Percentiles rank a stretch among this genome's conserved stretches.
phyloP scores from a whole-genome alignment of 2,113 vertebrate genomes.

The Axis porcinus region DNA sequence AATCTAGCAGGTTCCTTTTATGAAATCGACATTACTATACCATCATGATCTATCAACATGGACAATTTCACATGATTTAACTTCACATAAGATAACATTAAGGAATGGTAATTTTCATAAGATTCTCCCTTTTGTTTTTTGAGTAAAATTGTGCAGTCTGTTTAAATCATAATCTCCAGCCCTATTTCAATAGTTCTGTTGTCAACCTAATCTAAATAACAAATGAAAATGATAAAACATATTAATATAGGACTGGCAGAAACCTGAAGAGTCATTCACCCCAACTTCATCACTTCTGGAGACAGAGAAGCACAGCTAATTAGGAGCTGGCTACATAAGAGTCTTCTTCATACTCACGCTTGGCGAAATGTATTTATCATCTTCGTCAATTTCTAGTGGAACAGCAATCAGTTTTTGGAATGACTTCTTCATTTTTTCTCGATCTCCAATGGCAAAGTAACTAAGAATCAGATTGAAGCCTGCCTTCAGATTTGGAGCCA shows the following conservation, averaged over 20 bases:
- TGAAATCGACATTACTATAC: neutral
- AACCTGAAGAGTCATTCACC: neutral
- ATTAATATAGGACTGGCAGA: neutral
- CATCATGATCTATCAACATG: neutral
- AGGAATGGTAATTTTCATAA: neutral
- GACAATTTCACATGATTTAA: neutral
- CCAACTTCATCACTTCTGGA: neutral
- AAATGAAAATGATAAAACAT: neutral
- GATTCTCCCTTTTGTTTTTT: neutral
- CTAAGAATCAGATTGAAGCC: constrained; percentile 94
- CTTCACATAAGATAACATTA: neutral
- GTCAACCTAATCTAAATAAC: neutral
- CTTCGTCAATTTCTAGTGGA: constrained; percentile 90
- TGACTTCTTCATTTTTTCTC: constrained; percentile 95
- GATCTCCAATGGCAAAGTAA: constrained; percentile 92
- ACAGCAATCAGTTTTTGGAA: constrained; percentile 95
- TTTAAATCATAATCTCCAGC: constrained; percentile 6
- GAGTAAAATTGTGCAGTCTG: neutral
- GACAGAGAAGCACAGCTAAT: neutral
- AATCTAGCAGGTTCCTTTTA: neutral
- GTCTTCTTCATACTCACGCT: constrained; percentile 83
- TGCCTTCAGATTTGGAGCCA: constrained; percentile 91
- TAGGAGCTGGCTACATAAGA: neutral
- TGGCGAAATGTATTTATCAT: constrained; percentile 92
- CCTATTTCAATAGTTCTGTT: neutral